Evolutionary conservation across 2,113 vertebrate genomes (phyloP), one percentile per base, ranked within the genome.

Genomic region (Petroica traversi): DNA sequence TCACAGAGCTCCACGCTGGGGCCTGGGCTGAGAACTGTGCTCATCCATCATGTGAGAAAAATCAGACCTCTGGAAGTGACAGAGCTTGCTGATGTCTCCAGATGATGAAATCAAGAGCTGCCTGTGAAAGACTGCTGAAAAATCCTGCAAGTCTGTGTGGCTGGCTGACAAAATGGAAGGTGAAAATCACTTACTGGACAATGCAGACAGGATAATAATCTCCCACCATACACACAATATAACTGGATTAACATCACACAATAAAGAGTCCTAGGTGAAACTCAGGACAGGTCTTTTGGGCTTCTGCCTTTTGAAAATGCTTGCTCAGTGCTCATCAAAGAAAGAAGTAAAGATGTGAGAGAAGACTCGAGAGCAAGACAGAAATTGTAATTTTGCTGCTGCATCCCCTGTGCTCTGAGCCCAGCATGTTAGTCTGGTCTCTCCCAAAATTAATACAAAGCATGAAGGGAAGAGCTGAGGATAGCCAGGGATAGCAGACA

Each of bases 401-500:
- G 14, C 33, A 29, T 34, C 19, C 49, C 57, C 45, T 48, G 61
- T 0, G 5, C 29, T 80, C 59, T 26, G 57, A 85, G 82, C 17
- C 19, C 13, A 28, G 15, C 0, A 0, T 8, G 25, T 29, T 31
- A 41, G 41, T 16, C 45, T 64, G 31, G 17, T 67, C 54, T 45
- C 59, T 93, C 41, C 73, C 72, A 52, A 12, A 69, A 85, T 64
- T 52, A 69, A 83, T 9, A 76, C 16, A 68, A 81, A 61, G n/a
- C 38, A 61, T 8, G 5, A 25, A 33, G 13, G 40, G n/a, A 87
- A 31, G 29, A 82, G 71, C 36, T 34, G 36, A 85, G 34, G 48
- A 64, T 5, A 11, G 74, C 14, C 45, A 74, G 58, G 11, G 38
- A 63, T 19, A 83, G 38, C 46, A 76, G 88, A 71, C 24, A 62